These are phyloP conservation scores for Sprattus sprattus DNA, from an alignment of 2,113 vertebrate species.

Conservation along the genomic window DNA sequence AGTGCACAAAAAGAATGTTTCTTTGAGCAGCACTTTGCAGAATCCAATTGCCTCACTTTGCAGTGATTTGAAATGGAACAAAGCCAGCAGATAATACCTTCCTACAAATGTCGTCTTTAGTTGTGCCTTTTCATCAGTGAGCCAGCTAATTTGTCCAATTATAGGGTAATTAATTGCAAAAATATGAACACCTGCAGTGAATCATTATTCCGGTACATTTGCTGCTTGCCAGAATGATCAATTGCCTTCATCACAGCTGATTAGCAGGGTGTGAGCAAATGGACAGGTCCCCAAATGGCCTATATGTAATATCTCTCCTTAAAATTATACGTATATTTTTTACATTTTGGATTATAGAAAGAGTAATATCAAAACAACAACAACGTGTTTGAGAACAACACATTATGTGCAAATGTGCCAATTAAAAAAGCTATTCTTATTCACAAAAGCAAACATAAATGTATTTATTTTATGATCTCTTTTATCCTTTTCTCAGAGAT, in stretches of 20 bases:
- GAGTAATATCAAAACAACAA: too few species aligned
- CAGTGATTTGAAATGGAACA: conserved; percentile 40
- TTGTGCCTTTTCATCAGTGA: conserved; percentile 57
- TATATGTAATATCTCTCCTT: conserved; percentile 27
- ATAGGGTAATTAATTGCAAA: conserved; percentile 66
- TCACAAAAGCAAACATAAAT: too few species aligned
- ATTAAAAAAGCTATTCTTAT: too few species aligned
- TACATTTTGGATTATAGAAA: not conserved
- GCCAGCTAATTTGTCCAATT: conserved; percentile 70
- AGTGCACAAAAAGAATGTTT: not conserved
- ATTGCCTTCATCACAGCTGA: conserved; percentile 44
- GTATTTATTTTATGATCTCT: too few species aligned
- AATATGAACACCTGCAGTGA: conserved; percentile 68
- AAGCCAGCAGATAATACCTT: conserved; percentile 54
- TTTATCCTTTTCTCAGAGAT: too few species aligned
- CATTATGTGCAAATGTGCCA: too few species aligned
- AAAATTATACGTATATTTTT: not conserved
- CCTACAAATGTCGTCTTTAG: conserved; percentile 50
- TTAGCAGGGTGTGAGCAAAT: conserved; percentile 51
- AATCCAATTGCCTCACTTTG: conserved; percentile 34
- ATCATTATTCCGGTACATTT: conserved; percentile 60
- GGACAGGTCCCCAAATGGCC: conserved; percentile 28
- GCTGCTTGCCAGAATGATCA: conserved; percentile 52
- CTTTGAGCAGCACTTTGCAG: not conserved
- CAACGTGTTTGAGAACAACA: too few species aligned